Conservation (phyloP, 1,140 invertebrate species). For the Rhopalosiphum padi region DNA sequence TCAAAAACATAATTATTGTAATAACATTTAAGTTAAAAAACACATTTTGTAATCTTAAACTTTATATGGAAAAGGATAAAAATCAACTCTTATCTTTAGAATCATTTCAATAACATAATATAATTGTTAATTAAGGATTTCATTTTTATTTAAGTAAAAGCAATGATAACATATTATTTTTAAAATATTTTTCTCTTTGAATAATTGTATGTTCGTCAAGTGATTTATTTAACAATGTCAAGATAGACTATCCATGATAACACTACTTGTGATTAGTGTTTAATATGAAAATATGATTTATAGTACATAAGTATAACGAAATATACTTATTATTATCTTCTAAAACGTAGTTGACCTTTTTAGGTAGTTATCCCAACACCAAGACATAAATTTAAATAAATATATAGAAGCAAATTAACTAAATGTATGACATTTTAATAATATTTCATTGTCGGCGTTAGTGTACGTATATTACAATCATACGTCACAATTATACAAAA, state of each 20-base stretch:
- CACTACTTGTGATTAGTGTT: neutral
- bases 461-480: neutral
- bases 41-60: neutral
- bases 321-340: neutral
- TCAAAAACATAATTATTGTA: neutral
- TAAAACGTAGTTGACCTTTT: constrained; percentile 15
- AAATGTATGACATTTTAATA: neutral
- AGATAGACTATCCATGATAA: neutral
- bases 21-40: neutral
- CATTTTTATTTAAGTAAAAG: neutral
- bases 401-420: neutral
- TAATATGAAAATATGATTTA: constrained; percentile 1
- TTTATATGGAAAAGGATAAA: too few species aligned
- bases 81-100: neutral
- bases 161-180: neutral
- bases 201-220: neutral
- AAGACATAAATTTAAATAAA: neutral
- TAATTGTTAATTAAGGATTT: neutral
- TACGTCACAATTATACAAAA: neutral
- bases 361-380: neutral
- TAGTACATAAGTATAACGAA: neutral
- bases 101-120: neutral
- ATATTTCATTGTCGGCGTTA: neutral
- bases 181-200: neutral
- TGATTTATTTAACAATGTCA: neutral